Conservation (phyloP, 1,140 invertebrate genomes). For the Euura saliciscinereae region DNA sequence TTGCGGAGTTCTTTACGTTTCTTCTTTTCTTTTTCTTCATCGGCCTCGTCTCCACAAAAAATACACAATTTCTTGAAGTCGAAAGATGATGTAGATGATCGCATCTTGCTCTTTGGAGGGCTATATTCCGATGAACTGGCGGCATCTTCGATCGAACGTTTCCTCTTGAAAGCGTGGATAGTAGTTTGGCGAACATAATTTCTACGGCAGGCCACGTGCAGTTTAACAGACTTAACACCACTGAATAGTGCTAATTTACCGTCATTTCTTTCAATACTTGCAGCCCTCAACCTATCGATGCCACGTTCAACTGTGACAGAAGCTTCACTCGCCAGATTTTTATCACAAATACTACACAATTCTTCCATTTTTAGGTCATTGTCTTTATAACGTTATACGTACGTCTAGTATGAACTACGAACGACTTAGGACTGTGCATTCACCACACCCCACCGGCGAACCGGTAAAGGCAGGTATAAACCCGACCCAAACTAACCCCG, state of each 20-base stretch:
- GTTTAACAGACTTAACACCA: neutral
- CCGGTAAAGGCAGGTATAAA: neutral
- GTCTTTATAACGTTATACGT: neutral
- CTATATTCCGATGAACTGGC: neutral
- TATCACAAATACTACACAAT: constrained; percentile 1
- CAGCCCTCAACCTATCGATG: neutral
- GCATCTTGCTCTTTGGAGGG: neutral
- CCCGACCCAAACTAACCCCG: neutral
- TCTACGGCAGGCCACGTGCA: neutral
- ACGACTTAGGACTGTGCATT: neutral
- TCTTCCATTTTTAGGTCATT: neutral
- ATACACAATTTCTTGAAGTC: constrained; percentile 41
- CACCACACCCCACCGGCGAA: neutral
- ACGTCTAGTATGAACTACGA: neutral
- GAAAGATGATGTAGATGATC: constrained; percentile 24
- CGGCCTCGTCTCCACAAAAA: constrained; percentile 36
- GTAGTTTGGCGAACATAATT: neutral
- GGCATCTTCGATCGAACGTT: neutral
- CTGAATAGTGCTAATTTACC: neutral
- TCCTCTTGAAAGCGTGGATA: neutral
- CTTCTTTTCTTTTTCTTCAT: neutral
- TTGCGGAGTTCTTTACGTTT: neutral
- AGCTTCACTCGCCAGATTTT: neutral
- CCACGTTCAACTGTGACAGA: neutral
- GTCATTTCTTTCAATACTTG: neutral